Evolutionary conservation across 1,140 invertebrate genomes (phyloP), one percentile per base, ranked within the genome.

Genomic region (Riptortus pedestris): DNA sequence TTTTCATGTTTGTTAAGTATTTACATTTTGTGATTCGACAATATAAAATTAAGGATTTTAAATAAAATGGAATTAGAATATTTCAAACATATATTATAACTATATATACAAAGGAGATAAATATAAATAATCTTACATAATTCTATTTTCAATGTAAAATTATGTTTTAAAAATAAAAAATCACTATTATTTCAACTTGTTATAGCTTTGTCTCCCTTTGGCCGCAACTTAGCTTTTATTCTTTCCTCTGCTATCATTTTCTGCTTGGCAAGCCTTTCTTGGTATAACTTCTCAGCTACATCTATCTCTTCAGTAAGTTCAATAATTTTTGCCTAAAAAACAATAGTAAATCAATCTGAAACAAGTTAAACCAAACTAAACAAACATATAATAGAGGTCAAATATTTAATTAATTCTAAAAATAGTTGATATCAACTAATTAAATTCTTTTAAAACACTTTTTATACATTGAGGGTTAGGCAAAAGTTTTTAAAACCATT

Each of bases 261-360:
- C 20, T 64, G 14, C 27, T 58, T 55, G n/a, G 24, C 33, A 29
- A 33, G 2, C 7, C 27, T 55, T 26, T 55, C 14, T 47, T 59
- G 58, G 26, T 64, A 29, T 24, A 29, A 26, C 26, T 18, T 38
- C 24, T 24, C 45, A 9, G 63, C 52, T 12, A 59, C 11, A 24
- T 64, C 63, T 2, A 64, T 20, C 47, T 64, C 52, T 28, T 29
- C 22, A 16, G 52, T 64, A 20, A 64, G 33, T 22, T 64, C 1
- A 11, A 64, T 59, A 9, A 64, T 64, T 28, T 47, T 58, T 2
- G 31, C 63, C 63, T 64, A 27, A 27, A 43, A 62, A 26, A 16
- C 14, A 62, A 11, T 14, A 60, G 20, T n/a, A n/a, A n/a, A n/a
- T n/a, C n/a, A n/a, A n/a, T n/a, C n/a, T n/a, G n/a, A n/a, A n/a